A percentile compares a stretch with the other conserved stretches of the same genome.
These are phyloP conservation scores for Palythoa grandis DNA, from an alignment of 92 coral and sea anemone species.

Conservation along the genomic window DNA sequence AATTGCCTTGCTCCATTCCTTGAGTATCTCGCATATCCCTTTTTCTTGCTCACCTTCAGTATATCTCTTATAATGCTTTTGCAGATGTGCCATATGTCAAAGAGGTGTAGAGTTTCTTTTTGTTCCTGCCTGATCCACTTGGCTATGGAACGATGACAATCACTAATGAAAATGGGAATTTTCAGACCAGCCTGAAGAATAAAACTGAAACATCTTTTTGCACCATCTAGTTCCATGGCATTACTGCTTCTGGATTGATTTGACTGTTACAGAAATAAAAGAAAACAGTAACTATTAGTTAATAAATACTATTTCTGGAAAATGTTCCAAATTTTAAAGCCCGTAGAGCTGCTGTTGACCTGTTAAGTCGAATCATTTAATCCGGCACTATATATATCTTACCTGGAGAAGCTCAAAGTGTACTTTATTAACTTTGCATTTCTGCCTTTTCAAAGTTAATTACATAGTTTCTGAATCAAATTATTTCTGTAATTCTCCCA, in stretches of 20 bases:
- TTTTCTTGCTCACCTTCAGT: conserved; percentile 38
- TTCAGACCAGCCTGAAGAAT: conserved; percentile 11
- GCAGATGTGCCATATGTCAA: conserved; percentile 51
- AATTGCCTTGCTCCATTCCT: conserved; percentile 41
- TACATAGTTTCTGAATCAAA: neutral
- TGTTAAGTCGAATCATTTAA: too few relatives aligned
- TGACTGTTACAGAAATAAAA: too few relatives aligned
- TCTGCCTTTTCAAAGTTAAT: too few relatives aligned
- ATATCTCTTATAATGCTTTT: conserved; percentile 40
- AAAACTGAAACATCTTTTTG: conserved; percentile 33
- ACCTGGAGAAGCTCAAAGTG: conserved; percentile 15
- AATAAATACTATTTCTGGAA: too few relatives aligned
- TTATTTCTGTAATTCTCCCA: neutral
- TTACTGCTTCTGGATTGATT: conserved; percentile 24
- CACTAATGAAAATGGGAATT: conserved; percentile 37
- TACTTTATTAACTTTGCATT: too few relatives aligned
- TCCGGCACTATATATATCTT: too few relatives aligned
- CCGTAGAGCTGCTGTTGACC: too few relatives aligned
- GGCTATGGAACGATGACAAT: conserved; percentile 38
- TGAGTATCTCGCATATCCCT: conserved; percentile 45
- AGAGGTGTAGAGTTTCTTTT: conserved; percentile 31
- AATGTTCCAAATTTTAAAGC: too few relatives aligned
- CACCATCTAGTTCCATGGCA: conserved; percentile 21
- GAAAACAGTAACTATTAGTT: too few relatives aligned
- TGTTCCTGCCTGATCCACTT: conserved; percentile 24